phyloP scores from a whole-genome alignment of 1,140 invertebrate genomes.

The Microplitis demolitor region DNA sequence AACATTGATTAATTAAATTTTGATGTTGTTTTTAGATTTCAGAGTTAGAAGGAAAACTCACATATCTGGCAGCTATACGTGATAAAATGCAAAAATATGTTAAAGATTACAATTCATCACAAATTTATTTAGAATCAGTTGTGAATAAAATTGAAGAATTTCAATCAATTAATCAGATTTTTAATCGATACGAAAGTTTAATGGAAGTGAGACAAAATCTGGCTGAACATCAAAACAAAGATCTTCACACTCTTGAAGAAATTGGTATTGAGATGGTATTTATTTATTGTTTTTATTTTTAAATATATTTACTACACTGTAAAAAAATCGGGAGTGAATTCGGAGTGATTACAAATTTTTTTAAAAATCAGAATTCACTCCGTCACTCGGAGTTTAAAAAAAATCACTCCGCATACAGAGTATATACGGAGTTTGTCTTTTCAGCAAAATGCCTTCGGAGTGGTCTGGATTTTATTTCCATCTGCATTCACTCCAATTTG shows the following conservation, averaged over 20 bases:
- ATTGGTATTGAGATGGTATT: constrained; percentile 46
- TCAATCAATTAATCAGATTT: constrained; percentile 63
- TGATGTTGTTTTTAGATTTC: constrained; percentile 37
- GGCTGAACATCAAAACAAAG: constrained; percentile 43
- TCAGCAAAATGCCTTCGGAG: too few relatives aligned
- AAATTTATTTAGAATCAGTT: constrained; percentile 64
- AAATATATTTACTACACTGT: neutral
- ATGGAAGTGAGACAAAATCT: constrained; percentile 45
- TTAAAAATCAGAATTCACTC: too few relatives aligned
- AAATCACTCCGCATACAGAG: too few relatives aligned
- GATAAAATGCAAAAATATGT: constrained; percentile 63
- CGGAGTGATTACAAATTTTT: too few relatives aligned
- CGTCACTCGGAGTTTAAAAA: too few relatives aligned
- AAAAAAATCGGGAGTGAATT: too few relatives aligned
- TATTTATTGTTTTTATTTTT: constrained; percentile 4
- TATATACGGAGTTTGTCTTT: too few relatives aligned
- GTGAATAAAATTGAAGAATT: constrained; percentile 62
- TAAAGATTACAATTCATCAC: constrained; percentile 62
- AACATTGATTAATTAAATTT: neutral
- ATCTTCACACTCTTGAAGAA: constrained; percentile 43
- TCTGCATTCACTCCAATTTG: too few relatives aligned
- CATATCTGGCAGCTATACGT: constrained; percentile 57
- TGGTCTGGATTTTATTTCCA: too few relatives aligned
- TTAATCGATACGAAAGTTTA: constrained; percentile 66
- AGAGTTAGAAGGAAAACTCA: constrained; percentile 48